Evolutionary conservation across 2,113 vertebrate genomes (phyloP).

Genomic region (Elephantulus edwardii): DNA sequence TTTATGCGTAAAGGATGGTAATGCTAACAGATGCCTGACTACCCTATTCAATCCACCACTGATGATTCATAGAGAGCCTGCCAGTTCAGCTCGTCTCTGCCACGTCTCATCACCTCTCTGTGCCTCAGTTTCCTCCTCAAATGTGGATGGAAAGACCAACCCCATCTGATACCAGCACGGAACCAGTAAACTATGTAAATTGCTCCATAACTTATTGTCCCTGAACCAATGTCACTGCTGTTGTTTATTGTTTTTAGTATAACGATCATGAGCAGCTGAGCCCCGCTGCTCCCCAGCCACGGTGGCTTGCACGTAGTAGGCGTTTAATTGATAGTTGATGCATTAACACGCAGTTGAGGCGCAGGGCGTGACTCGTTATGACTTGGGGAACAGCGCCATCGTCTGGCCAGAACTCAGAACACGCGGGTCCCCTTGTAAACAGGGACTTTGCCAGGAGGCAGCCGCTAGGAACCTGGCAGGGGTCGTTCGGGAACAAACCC

Average conservation of each 20-base stretch:
- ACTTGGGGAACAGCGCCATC: constrained; percentile 81
- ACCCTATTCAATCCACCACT: not conserved
- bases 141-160: not conserved
- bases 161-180: not conserved
- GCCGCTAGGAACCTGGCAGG: not conserved
- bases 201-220: not conserved
- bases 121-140: constrained; percentile 42
- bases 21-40: not conserved
- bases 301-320: constrained; percentile 38
- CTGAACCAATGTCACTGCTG: not conserved
- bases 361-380: not conserved
- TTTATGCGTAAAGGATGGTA: accelerated
- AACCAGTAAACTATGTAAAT: not conserved
- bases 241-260: constrained; percentile 56
- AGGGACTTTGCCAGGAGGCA: accelerated
- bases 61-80: not conserved
- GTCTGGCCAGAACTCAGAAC: constrained; percentile 64
- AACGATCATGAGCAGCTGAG: constrained; percentile 67
- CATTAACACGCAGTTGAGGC: accelerated
- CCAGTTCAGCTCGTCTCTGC: not conserved
- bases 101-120: not conserved
- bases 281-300: constrained; percentile 67
- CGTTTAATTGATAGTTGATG: not conserved
- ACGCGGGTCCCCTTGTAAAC: not conserved
- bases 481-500: not conserved